Base-by-base conservation (phyloP, 2,113 vertebrate species). In the Corapipo altera region DNA sequence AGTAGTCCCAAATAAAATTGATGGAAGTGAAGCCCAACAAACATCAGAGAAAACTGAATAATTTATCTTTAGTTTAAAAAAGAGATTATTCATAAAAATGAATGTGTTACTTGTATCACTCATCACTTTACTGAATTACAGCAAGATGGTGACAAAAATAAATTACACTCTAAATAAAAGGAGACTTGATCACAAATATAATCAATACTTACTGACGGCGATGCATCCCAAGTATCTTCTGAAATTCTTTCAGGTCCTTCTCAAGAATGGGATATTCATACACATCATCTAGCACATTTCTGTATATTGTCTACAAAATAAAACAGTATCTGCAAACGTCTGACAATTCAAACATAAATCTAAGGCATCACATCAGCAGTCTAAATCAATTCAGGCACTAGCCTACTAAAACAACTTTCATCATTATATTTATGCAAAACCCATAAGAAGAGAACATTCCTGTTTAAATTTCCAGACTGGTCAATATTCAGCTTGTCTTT, bases 221-320 rank as follows among this genome's bases (percentile, higher is more conserved):
- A 91, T 99, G 99, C 98, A 99, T 98, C 65, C 98, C 98, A 75
- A 99, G 98, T 85, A 99, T 98, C 96, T 98, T 99, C 93, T 99
- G 99, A 93, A 99, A 98, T 92, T 99, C 99, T 96, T 98, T 98
- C 89, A 99, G 90, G 30, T 99, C 99, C 66, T 98, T 99, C 96
- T 99, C 99, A 89, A 99, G 98, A 65, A 98, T 62, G 0, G 99
- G 99, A 89, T 99, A 99, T 89, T 99, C 99, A 78, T 98, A 99
- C 35, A 99, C 98, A 93, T 99, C 99, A 97, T 99, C 99, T 91
- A 99, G 95, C 59, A 99, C 98, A 41, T 98, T 98, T 49, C 98
- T 98, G 93, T 98, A 99, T 97, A 99, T 98, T 1, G 98, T 99
- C 99, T 99, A 96, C 28, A 97, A 97, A 95, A 89, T 30, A 64